A percentile compares a stretch with the other conserved stretches of the same genome.
phyloP scores from a whole-genome alignment of 2,888 invertebrate species.

The Sarcophaga caerulescens region DNA sequence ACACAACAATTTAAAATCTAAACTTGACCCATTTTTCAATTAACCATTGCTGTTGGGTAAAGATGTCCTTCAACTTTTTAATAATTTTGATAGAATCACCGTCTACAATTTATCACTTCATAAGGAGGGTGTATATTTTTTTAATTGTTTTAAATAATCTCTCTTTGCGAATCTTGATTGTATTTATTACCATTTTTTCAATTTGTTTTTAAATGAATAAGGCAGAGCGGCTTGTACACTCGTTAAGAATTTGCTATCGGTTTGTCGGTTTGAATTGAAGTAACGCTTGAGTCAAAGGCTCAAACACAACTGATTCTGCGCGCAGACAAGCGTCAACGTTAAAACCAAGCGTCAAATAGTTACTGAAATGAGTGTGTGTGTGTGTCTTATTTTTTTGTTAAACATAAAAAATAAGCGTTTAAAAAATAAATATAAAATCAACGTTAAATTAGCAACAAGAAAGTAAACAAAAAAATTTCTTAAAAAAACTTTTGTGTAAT shows the following conservation, averaged over 20 bases:
- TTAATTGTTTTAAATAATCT: background rate
- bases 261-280: background rate
- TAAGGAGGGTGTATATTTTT: background rate
- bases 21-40: too few species aligned
- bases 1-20: too few species aligned
- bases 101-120: background rate
- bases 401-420: background rate
- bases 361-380: background rate
- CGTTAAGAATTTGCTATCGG: background rate
- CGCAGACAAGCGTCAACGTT: conserved; percentile 34
- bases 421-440: conserved; percentile 29
- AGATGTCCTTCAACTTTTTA: background rate
- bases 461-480: conserved; percentile 15
- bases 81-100: background rate
- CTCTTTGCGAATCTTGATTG: background rate
- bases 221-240: background rate
- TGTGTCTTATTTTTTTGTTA: background rate
- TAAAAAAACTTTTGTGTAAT: conserved; percentile 1
- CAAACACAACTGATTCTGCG: conserved; percentile 63
- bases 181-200: conserved; percentile 48
- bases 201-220: background rate
- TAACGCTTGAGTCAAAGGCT: conserved; percentile 43
- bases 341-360: conserved; percentile 3
- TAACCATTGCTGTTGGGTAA: too few species aligned
- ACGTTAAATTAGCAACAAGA: background rate